Base-by-base conservation (phyloP, 2,888 invertebrate species). In the Amphipyra berbera region DNA sequence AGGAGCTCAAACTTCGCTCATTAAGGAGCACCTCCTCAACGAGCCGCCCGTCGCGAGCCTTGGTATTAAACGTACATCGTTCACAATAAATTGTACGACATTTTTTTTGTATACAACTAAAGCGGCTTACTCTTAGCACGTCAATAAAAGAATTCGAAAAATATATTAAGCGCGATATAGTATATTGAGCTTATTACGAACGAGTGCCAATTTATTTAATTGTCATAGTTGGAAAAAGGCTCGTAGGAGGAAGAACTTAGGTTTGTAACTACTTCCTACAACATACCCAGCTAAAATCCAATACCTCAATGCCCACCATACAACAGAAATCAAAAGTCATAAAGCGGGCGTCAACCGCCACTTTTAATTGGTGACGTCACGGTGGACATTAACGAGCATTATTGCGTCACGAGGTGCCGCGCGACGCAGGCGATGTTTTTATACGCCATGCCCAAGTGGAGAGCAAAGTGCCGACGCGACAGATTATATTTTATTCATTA, bases 291-390 rank as follows among this genome's bases (percentile, higher is more conserved):
- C 21, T 21, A 1, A 21, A 2, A 21, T 21, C 21, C 21, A 21
- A 21, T 21, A 21, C 3, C 21, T 21, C 21, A n/a, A n/a, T 9
- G 35, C 7, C 8, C 35, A 35, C 2, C 8, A 35, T 9, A 35
- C 35, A 35, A 13, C 13, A 13, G 14, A 35, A 2, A 2, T 12
- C 15, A 10, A 12, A 3, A 5, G 13, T 38, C 37, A 49, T 42
- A 54, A 21, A 55, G 49, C n/a, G 54, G 33, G 30, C 10, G 5
- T 35, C 27, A 38, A 30, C 8, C 54, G 50, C 52, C 45, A 58
- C 37, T 48, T 41, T 55, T 73, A 70, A 70, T 67, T 70, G 67
- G 58, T 61, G 69, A 63, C 64, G 68, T 60, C 57, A 68, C 53
- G 0, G 6, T 30, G 44, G 42, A 50, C 71, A 48, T 54, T 68